phyloP scores from a whole-genome alignment of 2,113 vertebrate species.

The Pterophyllum scalare region DNA sequence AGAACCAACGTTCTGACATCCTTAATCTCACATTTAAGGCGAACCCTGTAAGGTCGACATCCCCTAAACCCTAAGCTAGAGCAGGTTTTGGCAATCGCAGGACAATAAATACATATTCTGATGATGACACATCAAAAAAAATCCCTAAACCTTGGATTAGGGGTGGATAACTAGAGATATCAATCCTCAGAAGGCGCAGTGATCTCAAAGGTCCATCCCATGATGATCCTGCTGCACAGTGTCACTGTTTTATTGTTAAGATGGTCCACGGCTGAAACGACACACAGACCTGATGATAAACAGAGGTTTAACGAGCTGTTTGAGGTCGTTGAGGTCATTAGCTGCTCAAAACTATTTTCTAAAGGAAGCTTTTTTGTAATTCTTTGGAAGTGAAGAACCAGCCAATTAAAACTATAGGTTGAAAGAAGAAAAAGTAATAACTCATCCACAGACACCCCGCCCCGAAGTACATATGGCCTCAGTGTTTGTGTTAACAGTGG shows the following conservation, averaged over 20 bases:
- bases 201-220: background rate
- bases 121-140: background rate
- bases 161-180: background rate
- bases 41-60: background rate
- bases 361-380: background rate
- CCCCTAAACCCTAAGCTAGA: background rate
- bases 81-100: background rate
- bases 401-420: background rate
- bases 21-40: background rate
- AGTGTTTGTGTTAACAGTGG: background rate
- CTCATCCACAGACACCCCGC: rapidly evolving
- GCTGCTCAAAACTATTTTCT: background rate
- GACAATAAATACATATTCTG: background rate
- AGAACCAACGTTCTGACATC: background rate
- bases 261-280: background rate
- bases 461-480: background rate
- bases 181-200: background rate
- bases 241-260: rapidly evolving
- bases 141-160: background rate
- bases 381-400: background rate
- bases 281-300: background rate
- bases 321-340: too few relatives aligned
- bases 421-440: background rate
- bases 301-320: background rate
- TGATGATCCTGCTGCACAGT: background rate